Evolutionary conservation across 2,113 vertebrate species (phyloP).

Genomic region (Callithrix jacchus): DNA sequence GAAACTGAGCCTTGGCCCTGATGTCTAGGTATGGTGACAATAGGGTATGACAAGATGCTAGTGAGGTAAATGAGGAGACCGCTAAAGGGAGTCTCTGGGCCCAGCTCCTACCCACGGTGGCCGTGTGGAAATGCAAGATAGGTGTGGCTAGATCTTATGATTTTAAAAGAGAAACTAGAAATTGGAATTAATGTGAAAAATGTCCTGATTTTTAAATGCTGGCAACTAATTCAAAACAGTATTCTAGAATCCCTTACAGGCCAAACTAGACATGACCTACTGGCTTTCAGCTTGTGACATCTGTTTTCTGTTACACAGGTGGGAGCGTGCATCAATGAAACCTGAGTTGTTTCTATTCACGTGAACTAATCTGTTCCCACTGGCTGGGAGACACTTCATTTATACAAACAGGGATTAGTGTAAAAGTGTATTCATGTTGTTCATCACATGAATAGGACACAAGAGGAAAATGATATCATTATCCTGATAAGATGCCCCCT

Average conservation of each 20-base stretch:
- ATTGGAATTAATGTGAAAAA: conserved; percentile 41
- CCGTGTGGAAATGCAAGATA: neutral
- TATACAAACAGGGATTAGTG: conserved; percentile 17
- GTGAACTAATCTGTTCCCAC: conserved; percentile 62
- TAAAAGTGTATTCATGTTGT: conserved; percentile 66
- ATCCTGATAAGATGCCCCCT: conserved; percentile 25
- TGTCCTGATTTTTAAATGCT: conserved; percentile 50
- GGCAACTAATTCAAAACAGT: conserved; percentile 56
- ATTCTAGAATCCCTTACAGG: conserved; percentile 19
- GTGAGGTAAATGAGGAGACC: neutral
- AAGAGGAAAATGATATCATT: conserved; percentile 40
- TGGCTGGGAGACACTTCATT: conserved; percentile 46
- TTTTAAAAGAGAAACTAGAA: conserved; percentile 41
- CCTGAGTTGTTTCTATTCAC: conserved; percentile 52
- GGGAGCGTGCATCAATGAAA: conserved; percentile 7
- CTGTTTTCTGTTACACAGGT: conserved; percentile 57
- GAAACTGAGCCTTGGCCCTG: conserved; percentile 17
- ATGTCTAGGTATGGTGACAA: neutral
- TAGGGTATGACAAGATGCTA: neutral
- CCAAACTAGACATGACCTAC: conserved; percentile 9
- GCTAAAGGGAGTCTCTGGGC: neutral
- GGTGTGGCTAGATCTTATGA: neutral
- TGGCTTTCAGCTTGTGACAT: conserved; percentile 15
- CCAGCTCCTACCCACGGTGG: neutral
- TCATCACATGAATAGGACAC: conserved; percentile 61